Percentiles rank a stretch among this genome's conserved stretches.
Conservation (phyloP, 2,888 invertebrate genomes). For the Agriopis aurantiaria region DNA sequence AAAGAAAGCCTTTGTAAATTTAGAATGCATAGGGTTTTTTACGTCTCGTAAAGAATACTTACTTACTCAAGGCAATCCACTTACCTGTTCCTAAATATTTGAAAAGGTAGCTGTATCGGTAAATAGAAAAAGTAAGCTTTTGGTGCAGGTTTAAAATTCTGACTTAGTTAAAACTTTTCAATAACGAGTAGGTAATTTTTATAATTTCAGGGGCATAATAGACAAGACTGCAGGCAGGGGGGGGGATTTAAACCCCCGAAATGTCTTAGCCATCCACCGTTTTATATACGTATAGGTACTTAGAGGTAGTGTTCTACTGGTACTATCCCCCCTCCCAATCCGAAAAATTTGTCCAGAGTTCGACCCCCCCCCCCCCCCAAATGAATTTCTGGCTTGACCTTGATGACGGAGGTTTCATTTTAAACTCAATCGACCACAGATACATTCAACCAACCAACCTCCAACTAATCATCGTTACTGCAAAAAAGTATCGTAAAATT, state of each 20-base stretch:
- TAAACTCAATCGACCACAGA: constrained; percentile 1
- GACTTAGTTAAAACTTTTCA: not conserved
- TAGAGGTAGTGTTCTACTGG: too few species aligned
- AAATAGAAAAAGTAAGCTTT: constrained; percentile 2
- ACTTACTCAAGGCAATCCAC: constrained; percentile 59
- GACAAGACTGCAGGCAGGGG: too few species aligned
- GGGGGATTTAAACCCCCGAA: too few species aligned
- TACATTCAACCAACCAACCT: not conserved
- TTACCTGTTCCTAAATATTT: constrained; percentile 59
- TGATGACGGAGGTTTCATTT: not conserved
- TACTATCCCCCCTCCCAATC: too few species aligned
- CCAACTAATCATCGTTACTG: constrained; percentile 18
- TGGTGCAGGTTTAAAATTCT: not conserved
- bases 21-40: constrained; percentile 61
- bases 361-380: too few species aligned
- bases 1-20: constrained; percentile 54
- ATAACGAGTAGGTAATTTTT: not conserved
- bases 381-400: too few species aligned
- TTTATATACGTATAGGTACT: too few species aligned
- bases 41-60: constrained; percentile 63
- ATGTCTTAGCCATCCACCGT: too few species aligned
- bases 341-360: too few species aligned
- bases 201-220: too few species aligned
- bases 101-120: constrained; percentile 50
- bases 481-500: constrained; percentile 26